A percentile compares a stretch with the other conserved stretches of the same genome.
phyloP scores from a whole-genome alignment of 2,888 invertebrate species.

The Apeira syringaria region DNA sequence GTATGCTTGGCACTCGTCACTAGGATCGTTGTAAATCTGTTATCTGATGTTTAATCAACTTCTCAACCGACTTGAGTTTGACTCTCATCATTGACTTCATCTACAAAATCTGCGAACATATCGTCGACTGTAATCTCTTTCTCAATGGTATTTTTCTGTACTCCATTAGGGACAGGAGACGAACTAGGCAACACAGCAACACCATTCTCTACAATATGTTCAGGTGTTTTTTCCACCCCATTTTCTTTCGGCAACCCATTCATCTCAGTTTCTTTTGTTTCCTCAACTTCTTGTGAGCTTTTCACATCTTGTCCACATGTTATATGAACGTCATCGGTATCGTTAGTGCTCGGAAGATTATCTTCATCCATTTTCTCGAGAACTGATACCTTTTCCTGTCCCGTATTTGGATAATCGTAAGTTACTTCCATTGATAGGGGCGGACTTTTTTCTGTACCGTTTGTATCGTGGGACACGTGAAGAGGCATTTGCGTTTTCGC shows the following conservation, averaged over 20 bases:
- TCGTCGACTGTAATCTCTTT: constrained; percentile 57
- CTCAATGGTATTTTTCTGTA: constrained; percentile 31
- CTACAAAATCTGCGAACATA: constrained; percentile 77
- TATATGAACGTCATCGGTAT: constrained; percentile 70
- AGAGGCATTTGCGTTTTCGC: constrained; percentile 55
- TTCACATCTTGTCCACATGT: constrained; percentile 64
- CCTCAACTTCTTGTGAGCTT: constrained; percentile 48
- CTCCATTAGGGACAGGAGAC: constrained; percentile 11
- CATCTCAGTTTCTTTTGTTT: constrained; percentile 23
- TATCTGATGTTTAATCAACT: too few relatives aligned
- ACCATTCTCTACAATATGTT: constrained; percentile 34
- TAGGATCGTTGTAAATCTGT: too few relatives aligned
- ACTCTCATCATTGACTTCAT: constrained; percentile 64
- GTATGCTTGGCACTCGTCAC: too few relatives aligned
- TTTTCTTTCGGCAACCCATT: constrained; percentile 40
- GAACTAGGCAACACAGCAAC: constrained; percentile 3
- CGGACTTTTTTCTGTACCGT: constrained; percentile 48
- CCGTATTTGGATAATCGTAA: constrained; percentile 55
- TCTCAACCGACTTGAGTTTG: constrained; percentile 23
- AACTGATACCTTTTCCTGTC: constrained; percentile 42
- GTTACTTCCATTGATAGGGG: constrained; percentile 55
- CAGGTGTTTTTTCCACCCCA: constrained; percentile 38
- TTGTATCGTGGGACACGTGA: constrained; percentile 43
- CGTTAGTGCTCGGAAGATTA: constrained; percentile 64
- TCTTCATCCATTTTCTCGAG: constrained; percentile 64